Evolutionary conservation across 2,888 invertebrate genomes (phyloP), one percentile per base, ranked within the genome.

Genomic region (Kuschelorhynchus macadamiae): DNA sequence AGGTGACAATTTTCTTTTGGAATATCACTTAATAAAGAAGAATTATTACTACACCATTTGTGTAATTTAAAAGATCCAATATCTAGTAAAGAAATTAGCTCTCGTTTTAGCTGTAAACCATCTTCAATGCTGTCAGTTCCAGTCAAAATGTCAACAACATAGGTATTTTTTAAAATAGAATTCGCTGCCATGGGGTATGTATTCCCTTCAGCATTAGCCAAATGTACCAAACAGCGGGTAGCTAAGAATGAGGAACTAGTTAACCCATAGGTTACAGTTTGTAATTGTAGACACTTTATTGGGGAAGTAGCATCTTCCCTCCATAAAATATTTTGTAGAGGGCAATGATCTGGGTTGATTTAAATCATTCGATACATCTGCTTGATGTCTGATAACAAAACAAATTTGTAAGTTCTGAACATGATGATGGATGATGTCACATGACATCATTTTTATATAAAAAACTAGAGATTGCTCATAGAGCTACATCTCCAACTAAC

Each of bases 291-390:
- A 7, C 25, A 25, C 7, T 25, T 25, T 25, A 25, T 25, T 5
- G 25, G 36, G 3, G 11, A 36, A 12, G 5, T 12, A 2, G 36
- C 12, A 25, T 21, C 9, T n/a, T 70, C 63, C 18, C 67, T 33
- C 67, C 67, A 67, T 20, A 63, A 59, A 53, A 70, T 67, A 30
- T 70, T 70, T 63, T 71, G 71, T 3, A 67, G 39, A 20, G 14
- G n/a, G 9, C 42, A 14, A 36, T 65, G 59, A 1, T 61, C 14
- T 11, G 61, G 59, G 49, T 46, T 17, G 33, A 68, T 36, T 1
- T 53, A 25, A 16, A 66, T 46, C 49, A 53, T 57, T 49, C 68
- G 21, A 30, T 67, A 72, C 67, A 72, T 72, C 52, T 70, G 63
- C 46, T 61, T 57, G 2, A 71, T 63, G 25, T 71, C 71, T n/a